Evolutionary conservation across 1,140 invertebrate species (phyloP), one percentile per base, ranked within the genome.

Genomic region (Plutomurus gul): DNA sequence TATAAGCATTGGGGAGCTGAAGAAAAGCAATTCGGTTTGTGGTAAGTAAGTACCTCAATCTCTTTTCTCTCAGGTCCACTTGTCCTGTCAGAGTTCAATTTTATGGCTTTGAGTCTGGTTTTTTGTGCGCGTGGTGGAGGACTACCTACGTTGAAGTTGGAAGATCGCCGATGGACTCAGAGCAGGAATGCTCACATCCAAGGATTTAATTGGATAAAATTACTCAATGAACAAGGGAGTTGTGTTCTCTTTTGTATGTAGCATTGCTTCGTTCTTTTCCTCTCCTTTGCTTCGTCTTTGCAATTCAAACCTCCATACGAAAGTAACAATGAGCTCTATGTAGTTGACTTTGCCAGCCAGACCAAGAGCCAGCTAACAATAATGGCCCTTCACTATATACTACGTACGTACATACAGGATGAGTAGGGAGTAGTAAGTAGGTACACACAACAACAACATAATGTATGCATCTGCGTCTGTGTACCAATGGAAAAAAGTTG

Each of bases 21-120:
- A 43, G 11, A 13, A n/a, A n/a, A n/a, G 39, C 22, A 56, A 18
- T 20, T 18, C 33, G 51, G 51, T 33, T 33, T 60, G 51, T 3
- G n/a, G 13, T 33, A 27, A 3, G 10, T 36, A 18, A 10, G 22
- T 65, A n/a, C 16, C 51, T 33, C 25, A 60, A 25, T 65, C 56
- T n/a, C 56, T 33, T 65, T 65, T 65, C 56, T 65, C 56, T 30
- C 56, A 65, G 56, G 30, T 65, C 56, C 56, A 65, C 56, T 65
- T 65, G 56, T 65, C 56, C 70, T 72, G 70, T 72, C 70, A 72
- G 70, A 72, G 70, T 72, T 46, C 36, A 72, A 72, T 72, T 72
- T 72, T 72, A 72, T 72, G 70, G 40, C 70, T 72, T 27, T 72
- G 36, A 22, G 70, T 72, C 70, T 72, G 36, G 40, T 40, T 72